Evolutionary conservation across 2,888 invertebrate species (phyloP).

Genomic region (Cyclophora albipunctata): DNA sequence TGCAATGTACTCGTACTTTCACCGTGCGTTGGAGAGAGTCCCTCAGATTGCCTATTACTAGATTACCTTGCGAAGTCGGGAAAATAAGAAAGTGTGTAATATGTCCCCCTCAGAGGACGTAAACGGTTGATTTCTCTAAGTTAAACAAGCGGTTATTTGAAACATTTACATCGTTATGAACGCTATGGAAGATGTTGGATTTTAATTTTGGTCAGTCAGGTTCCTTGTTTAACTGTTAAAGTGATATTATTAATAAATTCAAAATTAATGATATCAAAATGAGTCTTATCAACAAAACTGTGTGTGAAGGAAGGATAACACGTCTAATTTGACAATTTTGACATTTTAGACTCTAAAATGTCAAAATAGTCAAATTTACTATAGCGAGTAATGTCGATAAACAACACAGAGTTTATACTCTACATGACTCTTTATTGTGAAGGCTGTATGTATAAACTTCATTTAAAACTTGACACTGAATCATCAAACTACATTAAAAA

Average conservation of each 20-base stretch:
- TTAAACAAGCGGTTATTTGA: slow-evolving; percentile 27
- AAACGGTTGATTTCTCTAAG: slow-evolving; percentile 34
- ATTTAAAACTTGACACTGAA: too few species aligned
- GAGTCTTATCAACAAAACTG: neutral
- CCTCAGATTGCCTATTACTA: slow-evolving; percentile 66
- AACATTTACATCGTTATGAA: slow-evolving; percentile 2
- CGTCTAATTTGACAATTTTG: too few species aligned
- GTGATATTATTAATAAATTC: neutral
- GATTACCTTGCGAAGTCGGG: slow-evolving; percentile 61
- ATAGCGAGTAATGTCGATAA: too few species aligned
- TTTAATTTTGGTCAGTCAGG: neutral
- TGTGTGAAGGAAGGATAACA: too few species aligned
- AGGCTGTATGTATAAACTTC: too few species aligned
- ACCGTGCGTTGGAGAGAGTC: slow-evolving; percentile 65
- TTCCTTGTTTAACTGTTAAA: neutral
- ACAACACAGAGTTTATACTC: too few species aligned
- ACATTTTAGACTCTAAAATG: too few species aligned
- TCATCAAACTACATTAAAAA: too few species aligned
- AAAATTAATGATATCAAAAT: neutral
- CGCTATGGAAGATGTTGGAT: neutral
- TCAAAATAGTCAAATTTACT: too few species aligned
- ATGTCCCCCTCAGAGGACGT: slow-evolving; percentile 39
- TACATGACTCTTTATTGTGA: too few species aligned
- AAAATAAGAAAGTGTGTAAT: slow-evolving; percentile 61
- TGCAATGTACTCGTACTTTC: slow-evolving; percentile 65